Conservation (phyloP, 2,113 vertebrate genomes). For the Dascyllus trimaculatus region DNA sequence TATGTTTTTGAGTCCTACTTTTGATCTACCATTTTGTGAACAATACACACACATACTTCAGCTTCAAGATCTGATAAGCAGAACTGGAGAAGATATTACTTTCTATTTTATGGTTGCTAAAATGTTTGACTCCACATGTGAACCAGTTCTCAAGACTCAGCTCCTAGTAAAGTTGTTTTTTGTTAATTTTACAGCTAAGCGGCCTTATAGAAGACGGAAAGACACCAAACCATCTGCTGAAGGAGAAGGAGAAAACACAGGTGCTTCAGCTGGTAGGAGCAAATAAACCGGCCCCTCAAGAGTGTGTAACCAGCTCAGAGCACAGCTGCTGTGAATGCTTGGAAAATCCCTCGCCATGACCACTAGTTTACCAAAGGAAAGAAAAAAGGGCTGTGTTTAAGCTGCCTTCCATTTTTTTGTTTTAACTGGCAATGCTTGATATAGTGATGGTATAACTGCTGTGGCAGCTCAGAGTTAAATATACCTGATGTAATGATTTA, state of each 20-base stretch:
- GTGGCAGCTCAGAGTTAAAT: too few species aligned
- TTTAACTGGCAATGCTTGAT: too few species aligned
- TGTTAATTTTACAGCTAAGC: slow-evolving; percentile 53
- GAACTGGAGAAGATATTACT: too few species aligned
- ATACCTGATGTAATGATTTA: too few species aligned
- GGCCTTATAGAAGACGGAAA: slow-evolving; percentile 48
- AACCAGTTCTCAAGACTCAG: background rate
- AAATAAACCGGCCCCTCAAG: too few species aligned
- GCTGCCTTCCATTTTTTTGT: too few species aligned
- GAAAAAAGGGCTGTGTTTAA: background rate
- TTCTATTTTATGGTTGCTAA: background rate
- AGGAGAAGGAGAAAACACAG: slow-evolving; percentile 24
- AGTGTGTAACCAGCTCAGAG: too few species aligned
- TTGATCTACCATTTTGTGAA: too few species aligned
- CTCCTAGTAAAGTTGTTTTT: too few species aligned
- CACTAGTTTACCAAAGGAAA: background rate
- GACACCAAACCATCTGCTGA: slow-evolving; percentile 45
- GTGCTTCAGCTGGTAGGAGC: slow-evolving; percentile 51
- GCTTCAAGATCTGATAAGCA: background rate
- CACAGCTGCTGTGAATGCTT: background rate
- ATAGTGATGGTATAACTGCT: too few species aligned
- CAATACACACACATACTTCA: background rate
- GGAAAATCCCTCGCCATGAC: background rate
- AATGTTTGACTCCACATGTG: background rate
- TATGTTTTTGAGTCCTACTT: too few species aligned